These are phyloP conservation scores for Agrotis exclamationis DNA, from an alignment of 2,888 invertebrate genomes.

Conservation along the genomic window DNA sequence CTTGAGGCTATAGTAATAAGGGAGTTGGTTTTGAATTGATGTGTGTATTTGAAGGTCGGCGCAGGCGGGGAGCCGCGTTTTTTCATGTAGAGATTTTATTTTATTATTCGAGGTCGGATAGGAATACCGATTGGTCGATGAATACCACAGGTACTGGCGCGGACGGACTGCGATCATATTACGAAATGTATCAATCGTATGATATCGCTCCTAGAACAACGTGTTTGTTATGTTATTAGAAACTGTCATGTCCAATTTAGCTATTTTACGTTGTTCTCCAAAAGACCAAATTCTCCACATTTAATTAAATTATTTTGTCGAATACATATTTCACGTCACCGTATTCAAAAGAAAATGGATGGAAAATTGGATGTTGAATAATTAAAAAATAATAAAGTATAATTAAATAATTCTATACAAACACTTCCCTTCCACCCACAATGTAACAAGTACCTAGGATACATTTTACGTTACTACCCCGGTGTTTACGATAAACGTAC, in stretches of 20 bases:
- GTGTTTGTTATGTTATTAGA: not conserved
- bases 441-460: not conserved
- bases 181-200: constrained; percentile 47
- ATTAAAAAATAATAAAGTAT: no score
- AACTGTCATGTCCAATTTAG: no score
- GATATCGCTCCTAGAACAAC: constrained; percentile 5
- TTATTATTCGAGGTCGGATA: constrained; percentile 85
- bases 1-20: constrained; percentile 64
- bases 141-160: constrained; percentile 61
- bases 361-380: not conserved
- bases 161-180: constrained; percentile 48
- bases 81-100: constrained; percentile 84
- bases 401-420: not conserved
- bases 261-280: no score
- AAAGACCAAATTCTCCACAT: no score
- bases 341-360: no score
- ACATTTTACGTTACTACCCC: constrained; percentile 22
- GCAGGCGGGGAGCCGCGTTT: constrained; percentile 85
- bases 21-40: constrained; percentile 34
- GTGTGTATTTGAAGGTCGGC: constrained; percentile 65
- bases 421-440: not conserved
- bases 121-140: constrained; percentile 78
- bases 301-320: no score
- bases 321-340: no score
- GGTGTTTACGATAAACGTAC: constrained; percentile 40